Base-by-base conservation (phyloP, 2,888 invertebrate genomes). In the Hydropsyche betteni region DNA sequence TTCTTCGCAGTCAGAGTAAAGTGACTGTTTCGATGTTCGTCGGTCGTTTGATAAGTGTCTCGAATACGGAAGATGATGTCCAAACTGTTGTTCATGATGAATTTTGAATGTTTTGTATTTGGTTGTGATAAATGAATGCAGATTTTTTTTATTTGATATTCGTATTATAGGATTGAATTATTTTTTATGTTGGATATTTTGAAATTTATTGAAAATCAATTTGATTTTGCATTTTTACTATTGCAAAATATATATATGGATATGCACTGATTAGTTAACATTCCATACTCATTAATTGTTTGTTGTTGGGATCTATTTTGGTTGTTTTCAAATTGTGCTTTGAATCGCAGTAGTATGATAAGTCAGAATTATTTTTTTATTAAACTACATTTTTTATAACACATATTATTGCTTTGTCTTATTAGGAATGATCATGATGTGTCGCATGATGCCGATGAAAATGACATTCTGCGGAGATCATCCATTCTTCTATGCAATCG, bases 1-100 rank as follows among this genome's bases (percentile, higher is more conserved):
- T 85, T 78, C 68, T 80, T 7, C 70, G 81, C 68, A 83, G 80
- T 80, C 78, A 80, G 53, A 81, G 82, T 12, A 80, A 50, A 51
- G 33, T 24, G 34, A 52, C 52, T 44, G 44, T 44, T 44, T 44
- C 33, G 10, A 14, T 74, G 76, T 86, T 86, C 83, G 76, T 84
- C 74, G 86, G 86, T 76, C 78, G 68, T 38, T 58, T 16, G 16
- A 58, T 16, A 58, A 58, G 14, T 50, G 12, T 4, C 33, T 10
- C n/a, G 50, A 38, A 55, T 69, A 51, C 10, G 38, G 33, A 58
- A 24, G 12, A 69, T 38, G 36, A 34, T 36, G 69, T 16, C 10
- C 12, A n/a, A 69, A 69, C 36, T 34, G 8, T 12, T 12, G 5
- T n/a, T 10, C 73, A 53, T 36, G 58, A 73, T 44, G 61, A 73